Evolutionary conservation across 30 jellyfish, hydroid and myxozoan species (phyloP).

Genomic region (Aurelia aurita complex sp. Pacific): DNA sequence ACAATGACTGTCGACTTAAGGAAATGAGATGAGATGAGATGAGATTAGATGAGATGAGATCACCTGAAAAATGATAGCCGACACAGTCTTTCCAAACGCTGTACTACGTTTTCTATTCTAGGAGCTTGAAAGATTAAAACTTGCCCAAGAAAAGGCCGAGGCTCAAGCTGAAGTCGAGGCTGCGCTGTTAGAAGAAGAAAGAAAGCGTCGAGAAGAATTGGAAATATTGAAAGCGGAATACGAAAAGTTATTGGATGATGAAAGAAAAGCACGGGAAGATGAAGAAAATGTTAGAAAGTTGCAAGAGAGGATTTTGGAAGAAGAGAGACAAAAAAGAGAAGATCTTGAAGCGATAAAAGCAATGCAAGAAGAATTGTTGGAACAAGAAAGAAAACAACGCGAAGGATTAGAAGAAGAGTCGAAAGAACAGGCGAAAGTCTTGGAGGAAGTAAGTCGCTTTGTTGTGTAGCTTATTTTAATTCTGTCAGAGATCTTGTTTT

Average conservation of each 20-base stretch:
- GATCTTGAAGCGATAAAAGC: conserved; percentile 82
- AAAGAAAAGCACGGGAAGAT: conserved; percentile 84
- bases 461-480: too few species aligned
- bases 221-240: conserved; percentile 85
- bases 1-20: too few species aligned
- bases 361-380: conserved; percentile 84
- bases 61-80: too few species aligned
- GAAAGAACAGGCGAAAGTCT: conserved; percentile 85
- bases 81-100: too few species aligned
- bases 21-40: too few species aligned
- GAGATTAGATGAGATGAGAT: too few species aligned
- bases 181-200: conserved; percentile 93
- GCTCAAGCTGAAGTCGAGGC: conserved; percentile 97
- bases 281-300: conserved; percentile 73
- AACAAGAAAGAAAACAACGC: conserved; percentile 78
- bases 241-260: conserved; percentile 87
- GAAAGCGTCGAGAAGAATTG: conserved; percentile 89
- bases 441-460: conserved; percentile 75
- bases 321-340: conserved; percentile 83
- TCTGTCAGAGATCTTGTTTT: too few species aligned
- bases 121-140: conserved; percentile 75
- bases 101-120: neutral
- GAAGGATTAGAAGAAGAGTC: conserved; percentile 96
- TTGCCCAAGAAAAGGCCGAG: conserved; percentile 91
- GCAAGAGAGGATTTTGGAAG: conserved; percentile 80